These are phyloP conservation scores for Eulithis testata DNA, from an alignment of 2,888 invertebrate species.

Conservation along the genomic window DNA sequence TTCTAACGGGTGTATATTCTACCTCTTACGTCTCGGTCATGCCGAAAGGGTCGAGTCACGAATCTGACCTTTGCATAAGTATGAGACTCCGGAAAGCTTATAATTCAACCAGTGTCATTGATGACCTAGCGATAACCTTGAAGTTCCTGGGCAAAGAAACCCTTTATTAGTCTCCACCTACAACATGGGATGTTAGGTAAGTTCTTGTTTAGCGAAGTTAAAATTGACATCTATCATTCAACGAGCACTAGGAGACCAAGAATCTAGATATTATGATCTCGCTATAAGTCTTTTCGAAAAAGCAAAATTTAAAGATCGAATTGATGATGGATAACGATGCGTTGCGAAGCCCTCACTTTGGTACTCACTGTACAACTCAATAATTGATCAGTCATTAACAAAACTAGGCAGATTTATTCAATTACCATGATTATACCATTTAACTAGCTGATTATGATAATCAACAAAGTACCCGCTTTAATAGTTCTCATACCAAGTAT, in stretches of 20 bases:
- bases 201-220: no score
- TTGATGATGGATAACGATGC: no score
- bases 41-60: constrained; percentile 13
- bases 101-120: constrained; percentile 19
- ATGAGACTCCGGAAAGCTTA: constrained; percentile 10
- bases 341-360: no score
- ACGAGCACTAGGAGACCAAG: no score
- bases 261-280: no score
- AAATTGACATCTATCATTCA: no score
- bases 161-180: constrained; percentile 8
- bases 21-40: constrained; percentile 8
- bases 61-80: constrained; percentile 18
- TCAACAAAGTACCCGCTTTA: neutral
- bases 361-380: neutral
- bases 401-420: no score
- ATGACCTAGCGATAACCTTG: constrained; percentile 11
- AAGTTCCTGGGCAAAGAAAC: neutral
- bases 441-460: constrained; percentile 1
- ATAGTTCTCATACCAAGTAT: constrained; percentile 10
- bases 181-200: neutral
- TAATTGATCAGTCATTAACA: neutral
- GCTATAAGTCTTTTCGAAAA: no score
- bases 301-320: no score
- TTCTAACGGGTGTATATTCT: neutral
- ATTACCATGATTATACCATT: no score